Conservation (phyloP, 2,113 vertebrate genomes). For the Bubo blakistoni region DNA sequence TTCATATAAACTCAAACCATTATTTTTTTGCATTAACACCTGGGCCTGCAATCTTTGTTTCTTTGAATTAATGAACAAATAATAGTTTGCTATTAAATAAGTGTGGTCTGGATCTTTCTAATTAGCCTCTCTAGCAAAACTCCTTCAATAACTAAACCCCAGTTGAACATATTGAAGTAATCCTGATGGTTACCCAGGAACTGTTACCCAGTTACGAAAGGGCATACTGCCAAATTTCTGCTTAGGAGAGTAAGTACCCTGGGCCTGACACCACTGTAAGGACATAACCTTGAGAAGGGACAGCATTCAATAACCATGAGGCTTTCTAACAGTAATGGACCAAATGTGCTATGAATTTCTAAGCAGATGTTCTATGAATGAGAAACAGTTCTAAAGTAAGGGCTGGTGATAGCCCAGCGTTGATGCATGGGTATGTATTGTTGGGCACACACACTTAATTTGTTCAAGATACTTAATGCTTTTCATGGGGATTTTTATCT, state of each 20-base stretch:
- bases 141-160: neutral
- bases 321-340: neutral
- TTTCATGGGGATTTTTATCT: neutral
- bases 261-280: neutral
- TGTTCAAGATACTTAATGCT: neutral
- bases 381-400: neutral
- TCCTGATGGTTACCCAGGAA: neutral
- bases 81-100: neutral
- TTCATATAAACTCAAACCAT: neutral
- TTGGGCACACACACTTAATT: neutral
- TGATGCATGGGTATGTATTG: rapidly evolving
- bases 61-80: neutral
- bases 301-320: rapidly evolving
- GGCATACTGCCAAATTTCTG: neutral
- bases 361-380: neutral
- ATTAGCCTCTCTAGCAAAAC: neutral
- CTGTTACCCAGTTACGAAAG: neutral
- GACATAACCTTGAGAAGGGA: neutral
- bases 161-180: neutral
- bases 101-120: neutral
- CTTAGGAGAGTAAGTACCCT: neutral
- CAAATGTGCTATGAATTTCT: neutral
- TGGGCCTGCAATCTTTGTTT: neutral
- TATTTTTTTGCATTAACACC: neutral
- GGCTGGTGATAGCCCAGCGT: neutral